A percentile compares a stretch with the other conserved stretches of the same genome.
These are phyloP conservation scores for Copsychus sechellarum DNA, from an alignment of 2,113 vertebrate genomes.

Conservation along the genomic window DNA sequence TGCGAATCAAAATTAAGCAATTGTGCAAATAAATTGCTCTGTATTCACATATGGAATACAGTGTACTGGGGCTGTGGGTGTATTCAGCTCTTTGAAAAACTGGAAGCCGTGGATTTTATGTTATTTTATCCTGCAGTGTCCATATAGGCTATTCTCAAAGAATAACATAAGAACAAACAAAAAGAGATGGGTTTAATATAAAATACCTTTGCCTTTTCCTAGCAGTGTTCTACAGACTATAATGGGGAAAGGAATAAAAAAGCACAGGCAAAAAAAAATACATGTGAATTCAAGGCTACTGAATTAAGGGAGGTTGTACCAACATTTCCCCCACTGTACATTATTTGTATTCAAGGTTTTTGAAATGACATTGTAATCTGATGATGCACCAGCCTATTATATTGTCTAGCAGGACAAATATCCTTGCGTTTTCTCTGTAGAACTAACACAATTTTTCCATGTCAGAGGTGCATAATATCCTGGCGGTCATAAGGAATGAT, in stretches of 20 bases:
- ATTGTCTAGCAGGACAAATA: conserved; percentile 99
- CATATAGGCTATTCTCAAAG: conserved; percentile 62
- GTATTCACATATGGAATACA: conserved; percentile 37
- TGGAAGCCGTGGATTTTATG: neutral
- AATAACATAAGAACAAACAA: conserved; percentile 68
- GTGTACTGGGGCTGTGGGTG: neutral
- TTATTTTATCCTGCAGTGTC: conserved; percentile 42
- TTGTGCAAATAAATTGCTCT: conserved; percentile 54
- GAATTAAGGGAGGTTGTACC: conserved; percentile 91
- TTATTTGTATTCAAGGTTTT: conserved; percentile 99
- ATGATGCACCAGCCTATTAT: conserved; percentile 99
- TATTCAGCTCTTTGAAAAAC: conserved; percentile 62
- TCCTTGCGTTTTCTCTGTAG: conserved; percentile 98
- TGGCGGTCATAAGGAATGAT: conserved; percentile 96
- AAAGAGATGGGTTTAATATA: conserved; percentile 65
- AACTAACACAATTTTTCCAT: conserved; percentile 99
- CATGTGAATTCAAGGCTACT: conserved; percentile 83
- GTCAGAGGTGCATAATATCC: conserved; percentile 99
- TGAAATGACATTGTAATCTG: conserved; percentile 99
- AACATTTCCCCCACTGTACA: conserved; percentile 91
- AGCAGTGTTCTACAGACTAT: conserved; percentile 6
- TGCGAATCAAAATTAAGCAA: conserved; percentile 50
- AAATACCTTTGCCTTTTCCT: conserved; percentile 67
- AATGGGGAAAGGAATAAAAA: conserved; percentile 38
- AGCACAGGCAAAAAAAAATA: conserved; percentile 59